Evolutionary conservation across 2,797 vertebrate genomes (phyloP).

Genomic region (Enteromius afrohamiltoni): DNA sequence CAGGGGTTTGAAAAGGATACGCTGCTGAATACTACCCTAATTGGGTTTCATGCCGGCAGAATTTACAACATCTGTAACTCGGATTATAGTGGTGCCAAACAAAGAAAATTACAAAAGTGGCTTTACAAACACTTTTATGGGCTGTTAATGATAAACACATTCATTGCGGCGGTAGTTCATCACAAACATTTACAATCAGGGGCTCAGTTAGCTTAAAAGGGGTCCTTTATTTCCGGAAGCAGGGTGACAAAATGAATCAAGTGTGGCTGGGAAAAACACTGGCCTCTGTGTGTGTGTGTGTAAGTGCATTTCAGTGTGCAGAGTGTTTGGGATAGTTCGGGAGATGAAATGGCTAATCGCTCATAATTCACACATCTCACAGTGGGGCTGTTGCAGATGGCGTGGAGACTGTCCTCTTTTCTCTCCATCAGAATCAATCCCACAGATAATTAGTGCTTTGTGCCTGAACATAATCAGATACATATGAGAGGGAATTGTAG

Average conservation of each 20-base stretch:
- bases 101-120: slow-evolving; percentile 66
- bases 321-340: slow-evolving; percentile 30
- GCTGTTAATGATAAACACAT: slow-evolving; percentile 67
- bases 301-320: slow-evolving; percentile 13
- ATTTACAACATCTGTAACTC: slow-evolving; percentile 71
- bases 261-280: slow-evolving; percentile 18
- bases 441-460: slow-evolving; percentile 74
- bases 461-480: slow-evolving; percentile 74
- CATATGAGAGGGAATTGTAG: slow-evolving; percentile 76
- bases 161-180: slow-evolving; percentile 56
- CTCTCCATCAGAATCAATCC: slow-evolving; percentile 70
- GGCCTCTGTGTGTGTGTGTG: slow-evolving; percentile 11
- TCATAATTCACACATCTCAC: slow-evolving; percentile 69
- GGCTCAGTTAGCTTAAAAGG: slow-evolving; percentile 42
- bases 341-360: slow-evolving; percentile 64
- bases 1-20: slow-evolving; percentile 55
- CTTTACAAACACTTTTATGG: slow-evolving; percentile 72
- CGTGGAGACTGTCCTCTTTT: slow-evolving; percentile 62
- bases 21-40: slow-evolving; percentile 64
- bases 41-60: slow-evolving; percentile 66
- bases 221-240: slow-evolving; percentile 33
- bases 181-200: slow-evolving; percentile 57
- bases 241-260: slow-evolving; percentile 42
- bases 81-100: slow-evolving; percentile 66
- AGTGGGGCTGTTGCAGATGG: slow-evolving; percentile 73